Evolutionary conservation across 92 coral and sea anemone species (phyloP).

Genomic region (Porites rus): DNA sequence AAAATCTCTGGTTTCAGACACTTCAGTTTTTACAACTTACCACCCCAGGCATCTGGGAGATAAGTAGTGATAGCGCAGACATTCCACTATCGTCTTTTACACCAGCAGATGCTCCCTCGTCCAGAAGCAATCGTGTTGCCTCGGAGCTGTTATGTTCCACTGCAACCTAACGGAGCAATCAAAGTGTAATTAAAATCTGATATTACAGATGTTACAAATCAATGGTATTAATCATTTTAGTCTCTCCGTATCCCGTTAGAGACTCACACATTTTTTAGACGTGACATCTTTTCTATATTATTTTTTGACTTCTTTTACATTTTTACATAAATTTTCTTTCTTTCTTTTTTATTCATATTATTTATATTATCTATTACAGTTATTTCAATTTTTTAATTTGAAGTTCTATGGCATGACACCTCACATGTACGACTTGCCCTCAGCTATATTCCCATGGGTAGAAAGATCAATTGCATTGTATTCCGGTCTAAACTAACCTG

Average conservation of each 20-base stretch:
- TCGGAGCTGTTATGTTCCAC: conserved; percentile 79
- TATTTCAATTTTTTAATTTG: no score
- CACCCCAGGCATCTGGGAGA: conserved; percentile 80
- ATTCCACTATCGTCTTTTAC: conserved; percentile 77
- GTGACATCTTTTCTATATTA: no score
- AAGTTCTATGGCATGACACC: no score
- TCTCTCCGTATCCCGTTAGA: no score
- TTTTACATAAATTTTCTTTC: no score
- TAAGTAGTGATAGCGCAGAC: conserved; percentile 70
- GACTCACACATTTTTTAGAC: no score
- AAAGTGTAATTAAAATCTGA: not conserved
- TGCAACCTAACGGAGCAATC: conserved; percentile 57
- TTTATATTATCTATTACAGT: no score
- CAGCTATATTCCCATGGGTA: not conserved
- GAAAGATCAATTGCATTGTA: not conserved
- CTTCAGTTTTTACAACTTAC: conserved; percentile 33
- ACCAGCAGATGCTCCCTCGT: conserved; percentile 85
- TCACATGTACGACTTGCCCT: not conserved
- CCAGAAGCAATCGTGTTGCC: conserved; percentile 73
- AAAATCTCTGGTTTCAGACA: not conserved
- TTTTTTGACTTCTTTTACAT: no score
- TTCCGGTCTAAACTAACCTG: conserved; percentile 36
- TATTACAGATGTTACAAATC: not conserved
- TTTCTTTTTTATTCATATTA: no score
- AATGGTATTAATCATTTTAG: no score